Evolutionary conservation across 1,140 invertebrate species (phyloP).

Genomic region (Eubasilissa regina): DNA sequence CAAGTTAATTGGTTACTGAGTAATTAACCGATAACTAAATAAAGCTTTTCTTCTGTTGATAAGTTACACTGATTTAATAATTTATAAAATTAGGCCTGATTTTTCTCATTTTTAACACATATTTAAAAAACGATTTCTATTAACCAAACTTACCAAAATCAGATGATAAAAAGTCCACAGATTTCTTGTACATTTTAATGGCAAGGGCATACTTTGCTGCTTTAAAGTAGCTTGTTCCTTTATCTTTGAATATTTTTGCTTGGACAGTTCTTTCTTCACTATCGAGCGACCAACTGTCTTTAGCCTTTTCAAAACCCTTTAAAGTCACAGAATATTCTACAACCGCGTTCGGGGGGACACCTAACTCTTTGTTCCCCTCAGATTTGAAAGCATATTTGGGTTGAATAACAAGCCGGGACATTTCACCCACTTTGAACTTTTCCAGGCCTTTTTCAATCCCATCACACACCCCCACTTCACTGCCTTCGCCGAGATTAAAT

Average conservation of each 20-base stretch:
- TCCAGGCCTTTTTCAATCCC: slow-evolving; percentile 90
- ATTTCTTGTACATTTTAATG: slow-evolving; percentile 91
- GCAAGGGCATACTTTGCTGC: slow-evolving; percentile 83
- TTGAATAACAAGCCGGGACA: slow-evolving; percentile 82
- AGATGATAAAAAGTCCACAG: slow-evolving; percentile 69
- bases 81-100: too few relatives aligned
- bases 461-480: slow-evolving; percentile 80
- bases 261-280: slow-evolving; percentile 85
- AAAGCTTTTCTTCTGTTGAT: too few relatives aligned
- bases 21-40: too few relatives aligned
- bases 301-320: slow-evolving; percentile 88
- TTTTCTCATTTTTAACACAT: too few relatives aligned
- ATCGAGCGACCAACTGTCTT: slow-evolving; percentile 87
- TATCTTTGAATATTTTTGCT: slow-evolving; percentile 88
- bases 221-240: slow-evolving; percentile 94
- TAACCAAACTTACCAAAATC: slow-evolving; percentile 60
- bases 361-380: slow-evolving; percentile 78
- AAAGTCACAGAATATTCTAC: slow-evolving; percentile 89
- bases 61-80: too few relatives aligned
- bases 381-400: slow-evolving; percentile 88
- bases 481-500: slow-evolving; percentile 91
- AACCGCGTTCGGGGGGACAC: slow-evolving; percentile 84
- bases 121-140: too few relatives aligned
- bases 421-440: slow-evolving; percentile 89
- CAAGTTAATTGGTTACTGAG: too few relatives aligned